Percentiles rank a stretch among this genome's conserved stretches.
phyloP scores from a whole-genome alignment of 2,797 vertebrate genomes.

The Enteromius unitaeniatus region DNA sequence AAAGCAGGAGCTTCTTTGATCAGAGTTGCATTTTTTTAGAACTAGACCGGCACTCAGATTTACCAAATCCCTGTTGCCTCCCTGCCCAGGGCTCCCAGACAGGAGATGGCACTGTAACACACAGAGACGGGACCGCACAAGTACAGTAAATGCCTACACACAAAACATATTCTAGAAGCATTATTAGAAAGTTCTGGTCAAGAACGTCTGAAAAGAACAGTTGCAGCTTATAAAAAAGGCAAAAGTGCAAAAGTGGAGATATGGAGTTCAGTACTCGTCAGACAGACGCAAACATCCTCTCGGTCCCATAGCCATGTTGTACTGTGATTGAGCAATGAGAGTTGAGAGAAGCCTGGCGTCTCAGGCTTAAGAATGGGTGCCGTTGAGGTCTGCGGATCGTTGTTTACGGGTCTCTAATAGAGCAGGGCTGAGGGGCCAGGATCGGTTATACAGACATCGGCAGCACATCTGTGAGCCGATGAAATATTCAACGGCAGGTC shows the following conservation, averaged over 20 bases:
- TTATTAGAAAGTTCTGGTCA: not conserved
- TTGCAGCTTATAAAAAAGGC: constrained; percentile 1
- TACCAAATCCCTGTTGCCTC: constrained; percentile 48
- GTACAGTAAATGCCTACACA: not conserved
- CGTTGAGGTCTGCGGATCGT: constrained; percentile 62
- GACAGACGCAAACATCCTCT: not conserved
- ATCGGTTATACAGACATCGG: constrained; percentile 80
- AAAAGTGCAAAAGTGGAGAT: not conserved
- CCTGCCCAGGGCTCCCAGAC: constrained; percentile 72
- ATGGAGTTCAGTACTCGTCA: not conserved
- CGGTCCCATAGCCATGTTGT: not conserved
- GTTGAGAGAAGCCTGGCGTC: constrained; percentile 12
- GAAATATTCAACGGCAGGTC: constrained; percentile 84
- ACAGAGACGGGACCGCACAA: constrained; percentile 62
- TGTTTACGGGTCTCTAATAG: constrained; percentile 67
- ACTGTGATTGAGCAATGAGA: constrained; percentile 16
- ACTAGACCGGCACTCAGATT: constrained; percentile 57
- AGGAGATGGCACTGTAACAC: constrained; percentile 80
- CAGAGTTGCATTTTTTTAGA: constrained; percentile 68
- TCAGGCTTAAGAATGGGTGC: constrained; percentile 5
- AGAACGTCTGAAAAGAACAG: not conserved
- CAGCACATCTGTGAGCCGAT: constrained; percentile 84
- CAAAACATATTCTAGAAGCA: not conserved
- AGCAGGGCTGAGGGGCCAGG: constrained; percentile 75
- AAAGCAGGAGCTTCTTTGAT: constrained; percentile 81